These are phyloP conservation scores for Odontomyia ornata DNA, from an alignment of 2,888 invertebrate species.

Conservation along the genomic window DNA sequence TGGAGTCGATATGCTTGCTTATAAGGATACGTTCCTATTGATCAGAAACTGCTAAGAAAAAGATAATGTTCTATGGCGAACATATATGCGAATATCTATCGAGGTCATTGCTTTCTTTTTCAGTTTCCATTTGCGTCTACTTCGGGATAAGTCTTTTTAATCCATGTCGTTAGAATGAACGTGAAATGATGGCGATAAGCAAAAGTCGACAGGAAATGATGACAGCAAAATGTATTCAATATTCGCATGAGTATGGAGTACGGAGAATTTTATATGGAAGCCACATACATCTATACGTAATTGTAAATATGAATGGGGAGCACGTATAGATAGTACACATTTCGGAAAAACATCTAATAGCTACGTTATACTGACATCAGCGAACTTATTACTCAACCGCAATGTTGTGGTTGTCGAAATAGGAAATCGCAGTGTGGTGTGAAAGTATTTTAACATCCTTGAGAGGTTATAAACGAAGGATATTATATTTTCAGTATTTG, in stretches of 20 bases:
- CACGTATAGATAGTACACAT: background rate
- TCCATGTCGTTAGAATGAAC: slow-evolving; percentile 11
- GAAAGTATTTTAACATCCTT: no score
- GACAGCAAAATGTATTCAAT: background rate
- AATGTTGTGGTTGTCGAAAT: no score
- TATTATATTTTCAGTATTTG: no score
- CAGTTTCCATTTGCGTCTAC: slow-evolving; percentile 13
- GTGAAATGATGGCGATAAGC: slow-evolving; percentile 12
- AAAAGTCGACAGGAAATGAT: slow-evolving; percentile 31
- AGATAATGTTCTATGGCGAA: background rate
- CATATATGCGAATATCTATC: background rate
- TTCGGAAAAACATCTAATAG: background rate
- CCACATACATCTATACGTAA: background rate
- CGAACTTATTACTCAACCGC: no score
- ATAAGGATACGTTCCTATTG: no score
- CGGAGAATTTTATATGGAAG: no score
- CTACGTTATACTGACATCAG: no score
- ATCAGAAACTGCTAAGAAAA: no score
- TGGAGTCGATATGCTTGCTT: no score
- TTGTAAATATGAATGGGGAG: background rate
- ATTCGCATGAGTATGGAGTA: background rate
- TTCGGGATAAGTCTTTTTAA: slow-evolving; percentile 12
- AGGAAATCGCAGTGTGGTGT: no score
- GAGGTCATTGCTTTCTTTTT: slow-evolving; percentile 20
- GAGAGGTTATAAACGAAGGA: no score